These are phyloP conservation scores for Lissonota sp. DNA, from an alignment of 2,888 invertebrate genomes.

Conservation along the genomic window DNA sequence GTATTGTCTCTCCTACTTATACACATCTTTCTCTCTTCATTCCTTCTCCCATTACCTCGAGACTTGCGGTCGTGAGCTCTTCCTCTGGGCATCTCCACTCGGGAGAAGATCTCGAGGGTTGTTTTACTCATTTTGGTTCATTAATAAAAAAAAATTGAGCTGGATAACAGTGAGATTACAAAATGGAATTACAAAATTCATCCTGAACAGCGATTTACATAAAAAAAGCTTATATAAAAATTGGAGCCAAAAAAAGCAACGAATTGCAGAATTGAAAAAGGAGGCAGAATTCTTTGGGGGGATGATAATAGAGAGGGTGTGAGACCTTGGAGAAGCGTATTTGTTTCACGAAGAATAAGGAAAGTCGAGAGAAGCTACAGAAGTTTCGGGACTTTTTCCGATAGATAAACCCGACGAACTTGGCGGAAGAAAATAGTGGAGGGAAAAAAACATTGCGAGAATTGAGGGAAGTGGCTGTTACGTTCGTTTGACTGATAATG, in stretches of 20 bases:
- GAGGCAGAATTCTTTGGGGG: neutral
- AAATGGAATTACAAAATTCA: too few species aligned
- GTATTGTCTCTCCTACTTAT: constrained; percentile 25
- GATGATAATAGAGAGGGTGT: neutral
- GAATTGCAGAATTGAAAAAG: too few species aligned
- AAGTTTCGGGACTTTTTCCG: constrained; percentile 38
- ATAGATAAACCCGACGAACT: constrained; percentile 18
- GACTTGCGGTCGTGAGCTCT: constrained; percentile 20
- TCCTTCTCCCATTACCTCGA: constrained; percentile 25
- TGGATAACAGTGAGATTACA: neutral
- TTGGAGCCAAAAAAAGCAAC: too few species aligned
- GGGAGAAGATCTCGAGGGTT: constrained; percentile 6
- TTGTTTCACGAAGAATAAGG: constrained; percentile 7
- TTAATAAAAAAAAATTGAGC: neutral
- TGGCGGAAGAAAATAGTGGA: constrained; percentile 10
- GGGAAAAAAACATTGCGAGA: constrained; percentile 1
- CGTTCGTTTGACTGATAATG: constrained; percentile 61
- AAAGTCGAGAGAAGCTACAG: neutral
- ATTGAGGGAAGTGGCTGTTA: constrained; percentile 31
- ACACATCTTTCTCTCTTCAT: constrained; percentile 13
- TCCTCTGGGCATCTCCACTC: constrained; percentile 34
- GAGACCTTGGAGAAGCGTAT: constrained; percentile 9
- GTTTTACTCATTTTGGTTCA: neutral
- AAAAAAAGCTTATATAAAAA: too few species aligned
- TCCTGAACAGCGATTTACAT: too few species aligned